Evolutionary conservation across 1,140 invertebrate species (phyloP), one percentile per base, ranked within the genome.

Genomic region (Cryptotermes secundus): DNA sequence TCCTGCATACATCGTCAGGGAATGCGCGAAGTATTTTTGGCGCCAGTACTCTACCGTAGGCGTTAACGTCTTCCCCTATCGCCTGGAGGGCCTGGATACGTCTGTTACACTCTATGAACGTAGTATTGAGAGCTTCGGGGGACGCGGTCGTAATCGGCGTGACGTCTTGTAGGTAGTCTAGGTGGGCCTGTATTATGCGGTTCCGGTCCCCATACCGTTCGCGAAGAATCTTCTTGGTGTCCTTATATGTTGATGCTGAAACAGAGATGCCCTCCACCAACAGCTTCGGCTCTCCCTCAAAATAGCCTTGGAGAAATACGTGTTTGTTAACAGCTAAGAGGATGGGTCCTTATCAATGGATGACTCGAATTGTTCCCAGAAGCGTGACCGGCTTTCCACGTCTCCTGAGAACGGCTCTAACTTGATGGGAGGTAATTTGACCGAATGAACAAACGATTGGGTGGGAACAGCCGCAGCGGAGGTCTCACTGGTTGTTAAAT

Each of bases 341-440:
- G 31, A n/a, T 9, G 7, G 4, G 24, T 81, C 81, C 10, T 81
- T 14, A 36, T 81, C 81, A 9, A 81, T 38, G 31, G 81, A 81
- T 14, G 81, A 81, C 1, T 81, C 4, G 12, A 81, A 81, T 26
- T 45, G 45, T 36, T 81, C 81, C 81, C 81, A 81, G 24, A 81
- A 81, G 12, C 34, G 34, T 7, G 9, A 6, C 81, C 81, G 38
- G 10, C 7, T 81, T 38, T 81, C 34, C 1, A 81, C 81, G 38
- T 81, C 81, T 9, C 81, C 81, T 16, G 26, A 14, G 38, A 81
- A 36, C 26, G 81, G 81, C 26, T 81, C 81, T 38, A 81, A 24
- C 10, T 36, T 81, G 12, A 81, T 36, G 31, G 38, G 36, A 9
- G 10, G 38, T 1, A 81, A 10, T 36, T 35, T 79, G 4, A 79